Evolutionary conservation across 2,888 invertebrate species (phyloP).

Genomic region (Parascotia fuliginaria): DNA sequence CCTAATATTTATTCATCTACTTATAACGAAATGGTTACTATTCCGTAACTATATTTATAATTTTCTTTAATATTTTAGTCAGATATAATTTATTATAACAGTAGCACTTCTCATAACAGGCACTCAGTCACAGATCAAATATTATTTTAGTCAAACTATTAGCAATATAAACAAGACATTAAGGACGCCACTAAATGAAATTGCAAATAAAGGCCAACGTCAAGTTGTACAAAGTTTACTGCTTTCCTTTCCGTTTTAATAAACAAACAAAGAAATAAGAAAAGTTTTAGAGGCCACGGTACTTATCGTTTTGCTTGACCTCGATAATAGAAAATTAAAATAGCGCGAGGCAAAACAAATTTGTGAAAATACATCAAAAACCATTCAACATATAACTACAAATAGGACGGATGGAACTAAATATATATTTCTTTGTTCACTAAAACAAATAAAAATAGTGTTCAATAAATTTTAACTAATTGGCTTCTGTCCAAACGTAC

Average conservation of each 20-base stretch:
- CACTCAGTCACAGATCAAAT: constrained; percentile 40
- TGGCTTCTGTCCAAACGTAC: constrained; percentile 9
- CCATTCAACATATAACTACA: constrained; percentile 19
- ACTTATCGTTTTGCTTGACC: constrained; percentile 63
- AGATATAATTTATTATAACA: constrained; percentile 23
- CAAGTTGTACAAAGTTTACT: constrained; percentile 66
- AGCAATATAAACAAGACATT: constrained; percentile 67
- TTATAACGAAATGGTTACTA: constrained; percentile 26
- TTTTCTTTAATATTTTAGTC: constrained; percentile 24
- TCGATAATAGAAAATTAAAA: constrained; percentile 54
- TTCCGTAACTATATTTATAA: constrained; percentile 23
- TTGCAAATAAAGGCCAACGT: constrained; percentile 72
- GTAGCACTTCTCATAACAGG: constrained; percentile 22
- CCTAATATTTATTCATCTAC: constrained; percentile 29
- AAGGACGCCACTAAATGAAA: constrained; percentile 67
- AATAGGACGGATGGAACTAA: constrained; percentile 12
- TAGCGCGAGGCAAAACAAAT: constrained; percentile 45
- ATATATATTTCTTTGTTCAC: constrained; percentile 15
- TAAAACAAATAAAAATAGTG: constrained; percentile 6
- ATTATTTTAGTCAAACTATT: constrained; percentile 43
- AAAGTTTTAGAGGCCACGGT: constrained; percentile 59
- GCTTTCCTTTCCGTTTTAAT: constrained; percentile 69
- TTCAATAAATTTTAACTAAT: constrained; percentile 9
- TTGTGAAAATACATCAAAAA: constrained; percentile 36
- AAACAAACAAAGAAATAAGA: constrained; percentile 71